Percentiles rank a stretch among this genome's conserved stretches.
Evolutionary conservation across 2,113 vertebrate species (phyloP).

Genomic region (Epinephelus moara): DNA sequence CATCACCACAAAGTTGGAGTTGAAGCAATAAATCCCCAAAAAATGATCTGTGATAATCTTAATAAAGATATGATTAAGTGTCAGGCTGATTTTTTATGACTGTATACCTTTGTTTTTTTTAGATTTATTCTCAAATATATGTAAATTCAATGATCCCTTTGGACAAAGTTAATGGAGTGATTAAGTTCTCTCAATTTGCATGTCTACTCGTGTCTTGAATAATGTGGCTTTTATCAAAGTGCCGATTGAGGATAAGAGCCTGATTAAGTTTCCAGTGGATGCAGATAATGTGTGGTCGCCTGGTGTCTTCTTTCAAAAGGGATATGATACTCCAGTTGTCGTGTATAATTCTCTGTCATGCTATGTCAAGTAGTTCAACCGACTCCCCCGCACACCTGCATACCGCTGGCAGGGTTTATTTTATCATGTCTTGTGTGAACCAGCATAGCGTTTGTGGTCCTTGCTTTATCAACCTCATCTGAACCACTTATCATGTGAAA

Average conservation of each 20-base stretch:
- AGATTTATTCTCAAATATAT: conserved; percentile 29
- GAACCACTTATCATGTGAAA: conserved; percentile 15
- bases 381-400: conserved; percentile 5
- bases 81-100: background rate
- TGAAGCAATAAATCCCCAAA: background rate
- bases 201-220: conserved; percentile 46
- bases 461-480: conserved; percentile 34
- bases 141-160: conserved; percentile 37
- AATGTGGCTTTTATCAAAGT: conserved; percentile 49
- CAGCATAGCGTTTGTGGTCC: conserved; percentile 12
- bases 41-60: background rate
- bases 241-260: conserved; percentile 34
- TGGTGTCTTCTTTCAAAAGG: conserved; percentile 34
- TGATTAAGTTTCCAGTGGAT: conserved; percentile 44
- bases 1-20: background rate
- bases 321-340: conserved; percentile 3
- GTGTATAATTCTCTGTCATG: conserved; percentile 20
- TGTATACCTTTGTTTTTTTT: background rate
- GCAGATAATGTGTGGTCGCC: conserved; percentile 44
- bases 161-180: conserved; percentile 35
- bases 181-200: conserved; percentile 37
- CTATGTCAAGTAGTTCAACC: conserved; percentile 29
- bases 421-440: conserved; percentile 23
- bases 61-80: background rate
- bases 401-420: conserved; percentile 3